A percentile compares a stretch with the other conserved stretches of the same genome.
These are phyloP conservation scores for Styela clava DNA, from an alignment of 23 tunicate genomes.

Conservation along the genomic window DNA sequence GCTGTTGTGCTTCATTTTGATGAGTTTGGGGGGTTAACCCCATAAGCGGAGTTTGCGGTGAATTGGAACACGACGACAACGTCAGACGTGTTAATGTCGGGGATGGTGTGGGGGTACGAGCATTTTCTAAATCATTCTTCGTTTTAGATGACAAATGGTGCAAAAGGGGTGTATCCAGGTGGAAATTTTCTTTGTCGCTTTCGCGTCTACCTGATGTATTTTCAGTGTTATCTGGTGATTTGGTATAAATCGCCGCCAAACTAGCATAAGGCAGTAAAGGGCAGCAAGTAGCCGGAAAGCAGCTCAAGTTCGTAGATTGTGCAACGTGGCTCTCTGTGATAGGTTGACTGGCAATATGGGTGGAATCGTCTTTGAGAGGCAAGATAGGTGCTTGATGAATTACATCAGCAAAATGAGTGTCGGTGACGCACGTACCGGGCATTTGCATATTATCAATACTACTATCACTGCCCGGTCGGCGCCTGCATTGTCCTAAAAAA, in stretches of 20 bases:
- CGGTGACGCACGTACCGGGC: conserved; percentile 6
- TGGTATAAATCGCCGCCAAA: conserved; percentile 1
- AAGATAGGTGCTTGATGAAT: conserved; percentile 9
- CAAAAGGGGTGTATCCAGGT: not conserved
- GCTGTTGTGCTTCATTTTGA: not conserved
- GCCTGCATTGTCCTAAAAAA: not conserved
- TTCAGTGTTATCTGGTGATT: not conserved
- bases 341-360: no score
- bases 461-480: not conserved
- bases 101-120: conserved; percentile 13
- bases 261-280: not conserved
- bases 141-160: not conserved
- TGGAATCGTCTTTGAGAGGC: not conserved
- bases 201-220: not conserved
- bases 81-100: conserved; percentile 12
- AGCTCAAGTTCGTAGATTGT: not conserved
- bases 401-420: conserved; percentile 1
- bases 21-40: not conserved
- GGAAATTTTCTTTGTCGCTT: conserved; percentile 2
- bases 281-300: conserved; percentile 1
- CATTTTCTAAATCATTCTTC: not conserved
- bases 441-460: not conserved
- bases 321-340: no score
- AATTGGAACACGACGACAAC: conserved; percentile 13
- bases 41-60: not conserved